Conservation (phyloP, 92 coral and sea anemone genomes). For the Heteractis magnifica region DNA sequence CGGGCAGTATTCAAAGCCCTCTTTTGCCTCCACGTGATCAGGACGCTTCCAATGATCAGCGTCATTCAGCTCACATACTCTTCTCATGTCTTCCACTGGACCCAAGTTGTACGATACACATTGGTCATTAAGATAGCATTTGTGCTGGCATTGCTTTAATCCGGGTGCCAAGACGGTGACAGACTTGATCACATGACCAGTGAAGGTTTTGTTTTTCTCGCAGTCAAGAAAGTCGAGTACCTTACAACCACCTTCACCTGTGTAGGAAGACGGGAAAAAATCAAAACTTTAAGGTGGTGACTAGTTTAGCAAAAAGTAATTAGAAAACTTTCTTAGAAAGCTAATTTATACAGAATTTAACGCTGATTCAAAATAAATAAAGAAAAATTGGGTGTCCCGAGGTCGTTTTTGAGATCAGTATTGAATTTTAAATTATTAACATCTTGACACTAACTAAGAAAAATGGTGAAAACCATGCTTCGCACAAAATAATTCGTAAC, state of each 20-base stretch:
- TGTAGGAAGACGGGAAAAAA: not conserved
- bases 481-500: too few relatives aligned
- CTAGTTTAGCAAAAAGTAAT: too few relatives aligned
- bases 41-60: constrained; percentile 19
- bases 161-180: not conserved
- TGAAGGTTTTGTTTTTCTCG: constrained; percentile 1
- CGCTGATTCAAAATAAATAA: too few relatives aligned
- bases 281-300: not conserved
- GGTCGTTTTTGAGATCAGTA: too few relatives aligned
- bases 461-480: too few relatives aligned
- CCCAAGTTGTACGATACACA: constrained; percentile 35
- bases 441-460: too few relatives aligned
- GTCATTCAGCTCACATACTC: constrained; percentile 21
- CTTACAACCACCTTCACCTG: constrained; percentile 25
- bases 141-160: constrained; percentile 4
- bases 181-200: constrained; percentile 32
- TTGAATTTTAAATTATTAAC: too few relatives aligned
- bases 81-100: constrained; percentile 1
- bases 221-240: constrained; percentile 10
- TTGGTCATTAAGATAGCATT: constrained; percentile 10
- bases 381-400: too few relatives aligned
- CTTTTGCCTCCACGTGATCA: not conserved
- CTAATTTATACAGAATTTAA: too few relatives aligned
- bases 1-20: constrained; percentile 14
- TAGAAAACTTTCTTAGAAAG: too few relatives aligned